phyloP scores from a whole-genome alignment of 2,113 vertebrate genomes.

The Accipiter cooperii region DNA sequence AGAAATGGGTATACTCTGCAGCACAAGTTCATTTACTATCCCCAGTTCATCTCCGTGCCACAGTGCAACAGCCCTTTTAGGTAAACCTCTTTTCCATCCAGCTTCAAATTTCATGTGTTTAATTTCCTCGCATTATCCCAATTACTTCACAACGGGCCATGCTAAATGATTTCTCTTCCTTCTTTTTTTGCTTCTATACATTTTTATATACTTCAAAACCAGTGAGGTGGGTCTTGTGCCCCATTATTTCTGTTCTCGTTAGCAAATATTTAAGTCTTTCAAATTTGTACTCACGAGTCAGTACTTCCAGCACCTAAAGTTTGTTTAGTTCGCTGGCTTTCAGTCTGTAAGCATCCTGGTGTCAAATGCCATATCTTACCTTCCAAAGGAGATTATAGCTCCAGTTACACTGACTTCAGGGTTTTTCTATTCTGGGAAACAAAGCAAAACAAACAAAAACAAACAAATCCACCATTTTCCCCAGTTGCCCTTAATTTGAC shows the following conservation, averaged over 20 bases:
- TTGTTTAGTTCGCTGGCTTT: not conserved
- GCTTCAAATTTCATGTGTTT: not conserved
- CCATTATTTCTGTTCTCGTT: not conserved
- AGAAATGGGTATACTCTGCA: not conserved
- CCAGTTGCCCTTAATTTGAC: slow-evolving; percentile 84
- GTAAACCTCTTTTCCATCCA: not conserved
- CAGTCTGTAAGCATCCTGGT: not conserved
- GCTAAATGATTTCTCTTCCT: not conserved
- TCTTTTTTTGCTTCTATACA: not conserved
- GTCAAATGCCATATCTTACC: slow-evolving; percentile 14
- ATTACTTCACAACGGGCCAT: not conserved
- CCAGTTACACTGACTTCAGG: slow-evolving; percentile 41
- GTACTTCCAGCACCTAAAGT: not conserved
- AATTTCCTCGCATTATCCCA: not conserved
- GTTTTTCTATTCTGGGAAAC: slow-evolving; percentile 64
- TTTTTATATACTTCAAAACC: not conserved
- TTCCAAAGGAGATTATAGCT: slow-evolving; percentile 43
- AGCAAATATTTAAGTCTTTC: not conserved
- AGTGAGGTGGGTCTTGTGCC: not conserved
- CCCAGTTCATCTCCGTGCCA: not conserved
- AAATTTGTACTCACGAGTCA: not conserved
- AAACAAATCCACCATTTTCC: slow-evolving; percentile 57
- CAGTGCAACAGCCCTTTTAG: not conserved
- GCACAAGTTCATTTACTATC: not conserved
- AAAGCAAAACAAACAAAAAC: slow-evolving; percentile 40